Evolutionary conservation across 2,888 invertebrate genomes (phyloP), one percentile per base, ranked within the genome.

Genomic region (Baronia brevicornis): DNA sequence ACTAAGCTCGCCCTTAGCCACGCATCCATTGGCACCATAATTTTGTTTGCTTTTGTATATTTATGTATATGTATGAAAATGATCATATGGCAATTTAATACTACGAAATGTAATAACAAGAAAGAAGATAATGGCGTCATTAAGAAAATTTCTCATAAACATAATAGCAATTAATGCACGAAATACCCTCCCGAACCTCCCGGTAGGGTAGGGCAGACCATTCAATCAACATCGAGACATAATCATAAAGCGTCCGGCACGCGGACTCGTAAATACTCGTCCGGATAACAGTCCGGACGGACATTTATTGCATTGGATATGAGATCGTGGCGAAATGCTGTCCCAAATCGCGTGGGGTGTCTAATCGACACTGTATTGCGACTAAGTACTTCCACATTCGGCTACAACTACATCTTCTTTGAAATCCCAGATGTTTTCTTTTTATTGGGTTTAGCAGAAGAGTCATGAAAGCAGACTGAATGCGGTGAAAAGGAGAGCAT

Each of bases 151-250:
- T 29, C 29, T 28, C 20, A 19, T 32, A 24, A 40, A 44, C 36
- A 26, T 8, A 10, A 10, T 10, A 23, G 27, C 43, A 43, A 41
- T 41, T 43, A 40, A 34, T 27, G 33, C 34, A 25, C 23, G 38
- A 39, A 38, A 35, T 39, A 24, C 36, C 14, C n/a, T n/a, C 25
- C 28, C 38, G 20, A 39, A 28, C 41, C 40, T 40, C 37, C 43
- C 40, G 51, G 55, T 66, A 64, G 77, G 72, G 74, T 60, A 67
- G 60, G 66, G 65, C 63, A 56, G 63, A 63, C 72, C 78, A 75
- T 80, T 82, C 80, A 78, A 80, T 82, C 82, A 79, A 69, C 71
- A 70, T 62, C 52, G 56, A 75, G 63, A 73, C 70, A 80, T 79
- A 77, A 79, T 80, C 79, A 77, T 84, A 80, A 82, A 80, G 54